Base-by-base conservation (phyloP, 2,888 invertebrate species). In the Oscheius sp. region DNA sequence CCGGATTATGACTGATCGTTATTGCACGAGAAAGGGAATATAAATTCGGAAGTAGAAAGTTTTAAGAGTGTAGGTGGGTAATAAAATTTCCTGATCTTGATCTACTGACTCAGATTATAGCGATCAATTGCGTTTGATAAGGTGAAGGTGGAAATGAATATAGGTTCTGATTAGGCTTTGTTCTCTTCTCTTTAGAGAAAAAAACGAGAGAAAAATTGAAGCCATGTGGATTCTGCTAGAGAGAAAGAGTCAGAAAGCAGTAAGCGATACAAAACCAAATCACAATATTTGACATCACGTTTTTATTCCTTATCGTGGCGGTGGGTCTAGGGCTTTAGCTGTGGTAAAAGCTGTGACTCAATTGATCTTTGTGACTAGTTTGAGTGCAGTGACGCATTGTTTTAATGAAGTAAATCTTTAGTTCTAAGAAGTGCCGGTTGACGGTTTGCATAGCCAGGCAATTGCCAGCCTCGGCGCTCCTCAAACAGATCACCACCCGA, bases 381-480 rank as follows among this genome's bases (percentile, higher is more conserved):
- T n/a, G n/a, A n/a, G n/a, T n/a, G n/a, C n/a, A n/a, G n/a, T n/a
- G n/a, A n/a, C n/a, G n/a, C n/a, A n/a, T n/a, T n/a, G n/a, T n/a
- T n/a, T n/a, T n/a, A n/a, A n/a, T n/a, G n/a, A n/a, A n/a, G n/a
- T n/a, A 17, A 50, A 50, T 15, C 17, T 50, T 15, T 23, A 15
- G 25, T 55, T 45, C 45, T 45, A 61, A 27, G 29, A 20, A 42
- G 61, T 45, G 45, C 61, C 61, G 42, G 45, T 39, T 58, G 42
- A 58, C 42, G 39, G 42, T 61, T 61, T 61, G 45, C 61, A 27
- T 61, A 45, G 45, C 45, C 45, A 23, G 45, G 45, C 61, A 61
- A 61, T 61, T 61, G 45, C 61, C 61, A 61, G 61, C 29, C 61
- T 17, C 45, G 37, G 61, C 61, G 42, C 45, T 42, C 61, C 61